Conservation (phyloP, 2,113 vertebrate species). For the Phylloscopus trochiloides region DNA sequence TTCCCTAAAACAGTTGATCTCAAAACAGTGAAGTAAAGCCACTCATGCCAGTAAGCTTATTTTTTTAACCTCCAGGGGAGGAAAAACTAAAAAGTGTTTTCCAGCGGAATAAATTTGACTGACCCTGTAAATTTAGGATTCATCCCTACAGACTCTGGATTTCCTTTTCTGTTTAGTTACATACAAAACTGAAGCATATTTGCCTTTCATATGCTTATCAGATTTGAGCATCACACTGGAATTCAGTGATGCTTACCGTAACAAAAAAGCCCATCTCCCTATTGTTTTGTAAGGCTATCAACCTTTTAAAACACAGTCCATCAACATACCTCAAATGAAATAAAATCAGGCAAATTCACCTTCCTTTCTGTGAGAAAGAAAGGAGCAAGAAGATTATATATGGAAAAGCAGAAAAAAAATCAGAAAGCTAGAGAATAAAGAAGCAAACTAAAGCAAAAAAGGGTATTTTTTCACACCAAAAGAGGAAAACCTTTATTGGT, state of each 20-base stretch:
- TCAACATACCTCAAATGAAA: neutral
- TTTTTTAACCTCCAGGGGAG: neutral
- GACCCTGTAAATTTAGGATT: neutral
- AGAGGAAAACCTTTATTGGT: neutral
- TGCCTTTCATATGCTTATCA: neutral
- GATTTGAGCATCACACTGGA: neutral
- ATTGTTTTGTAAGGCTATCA: neutral
- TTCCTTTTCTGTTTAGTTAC: neutral
- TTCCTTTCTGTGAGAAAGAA: neutral
- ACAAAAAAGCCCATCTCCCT: neutral
- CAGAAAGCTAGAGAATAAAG: neutral
- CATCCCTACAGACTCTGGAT: neutral
- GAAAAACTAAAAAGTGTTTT: neutral
- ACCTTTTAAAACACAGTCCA: neutral
- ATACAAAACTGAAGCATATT: neutral
- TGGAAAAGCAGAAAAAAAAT: neutral
- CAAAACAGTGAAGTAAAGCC: neutral
- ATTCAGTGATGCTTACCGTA: neutral
- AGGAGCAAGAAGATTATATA: neutral
- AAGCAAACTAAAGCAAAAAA: neutral
- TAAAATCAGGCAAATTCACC: neutral
- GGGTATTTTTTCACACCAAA: neutral
- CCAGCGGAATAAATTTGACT: neutral
- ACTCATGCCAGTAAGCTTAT: neutral
- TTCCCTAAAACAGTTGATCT: constrained; percentile 4